Evolutionary conservation across 2,797 vertebrate species (phyloP).

Genomic region (Merluccius polli): DNA sequence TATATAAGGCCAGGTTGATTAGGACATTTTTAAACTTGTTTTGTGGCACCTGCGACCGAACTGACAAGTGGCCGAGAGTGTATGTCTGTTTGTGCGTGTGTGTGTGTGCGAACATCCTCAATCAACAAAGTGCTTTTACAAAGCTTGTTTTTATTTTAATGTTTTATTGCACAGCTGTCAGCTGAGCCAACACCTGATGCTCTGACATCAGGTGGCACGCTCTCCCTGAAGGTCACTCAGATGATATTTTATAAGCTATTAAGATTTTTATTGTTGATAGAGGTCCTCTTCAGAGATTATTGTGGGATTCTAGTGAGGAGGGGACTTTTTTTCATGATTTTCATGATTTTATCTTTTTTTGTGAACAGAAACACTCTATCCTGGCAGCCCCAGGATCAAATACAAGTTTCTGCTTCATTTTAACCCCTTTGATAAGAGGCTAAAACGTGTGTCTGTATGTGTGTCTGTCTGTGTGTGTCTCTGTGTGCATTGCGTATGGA

Average conservation of each 20-base stretch:
- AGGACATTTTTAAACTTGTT: slow-evolving; percentile 47
- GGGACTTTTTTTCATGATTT: slow-evolving; percentile 39
- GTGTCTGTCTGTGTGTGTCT: background rate
- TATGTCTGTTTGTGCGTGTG: background rate
- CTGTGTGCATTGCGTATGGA: background rate
- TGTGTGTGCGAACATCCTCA: slow-evolving; percentile 14
- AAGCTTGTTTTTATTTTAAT: background rate
- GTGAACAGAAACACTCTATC: slow-evolving; percentile 31
- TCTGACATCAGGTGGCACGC: slow-evolving; percentile 24
- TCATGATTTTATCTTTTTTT: slow-evolving; percentile 5
- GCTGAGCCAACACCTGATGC: background rate
- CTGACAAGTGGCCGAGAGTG: background rate
- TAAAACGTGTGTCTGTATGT: background rate
- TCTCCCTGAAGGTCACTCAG: slow-evolving; percentile 55
- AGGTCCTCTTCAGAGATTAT: slow-evolving; percentile 51
- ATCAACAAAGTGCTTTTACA: slow-evolving; percentile 22
- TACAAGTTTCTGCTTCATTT: slow-evolving; percentile 48
- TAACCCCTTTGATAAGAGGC: slow-evolving; percentile 22
- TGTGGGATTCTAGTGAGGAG: slow-evolving; percentile 40
- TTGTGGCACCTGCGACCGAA: slow-evolving; percentile 18
- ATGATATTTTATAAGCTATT: slow-evolving; percentile 53
- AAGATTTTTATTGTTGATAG: slow-evolving; percentile 62
- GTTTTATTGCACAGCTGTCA: slow-evolving; percentile 11
- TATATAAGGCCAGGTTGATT: slow-evolving; percentile 56
- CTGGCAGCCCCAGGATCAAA: slow-evolving; percentile 20